phyloP scores from a whole-genome alignment of 2,113 vertebrate genomes.

The Percopsis transmontana region DNA sequence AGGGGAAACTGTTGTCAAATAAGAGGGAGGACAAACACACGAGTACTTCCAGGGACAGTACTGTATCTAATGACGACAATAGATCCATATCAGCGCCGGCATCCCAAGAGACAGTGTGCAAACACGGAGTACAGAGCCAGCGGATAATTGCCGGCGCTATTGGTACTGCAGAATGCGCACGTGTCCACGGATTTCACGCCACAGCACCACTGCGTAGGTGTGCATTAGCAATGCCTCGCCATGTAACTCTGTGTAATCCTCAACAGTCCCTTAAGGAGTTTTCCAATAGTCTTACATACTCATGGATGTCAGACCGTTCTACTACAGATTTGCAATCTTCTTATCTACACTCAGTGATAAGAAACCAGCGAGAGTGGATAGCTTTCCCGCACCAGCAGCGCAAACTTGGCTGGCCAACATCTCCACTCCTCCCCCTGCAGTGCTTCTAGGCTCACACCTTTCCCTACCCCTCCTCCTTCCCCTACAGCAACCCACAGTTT shows the following conservation, averaged over 20 bases:
- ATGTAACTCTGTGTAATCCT: conserved; percentile 51
- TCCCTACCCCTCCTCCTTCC: too few relatives aligned
- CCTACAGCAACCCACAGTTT: too few relatives aligned
- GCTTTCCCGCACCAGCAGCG: too few relatives aligned
- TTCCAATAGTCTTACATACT: conserved; percentile 19
- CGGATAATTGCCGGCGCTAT: conserved; percentile 66
- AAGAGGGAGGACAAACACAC: conserved; percentile 64
- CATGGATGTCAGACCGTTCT: conserved; percentile 37
- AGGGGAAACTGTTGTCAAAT: conserved; percentile 67
- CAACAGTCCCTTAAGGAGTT: conserved; percentile 48
- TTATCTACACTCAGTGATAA: conserved; percentile 18
- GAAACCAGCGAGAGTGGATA: neutral
- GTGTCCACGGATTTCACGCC: conserved; percentile 54
- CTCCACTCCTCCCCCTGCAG: too few relatives aligned
- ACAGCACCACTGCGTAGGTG: conserved; percentile 59
- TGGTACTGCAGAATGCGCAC: conserved; percentile 43
- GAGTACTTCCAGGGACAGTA: conserved; percentile 59
- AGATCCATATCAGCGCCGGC: conserved; percentile 69
- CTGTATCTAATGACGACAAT: conserved; percentile 69
- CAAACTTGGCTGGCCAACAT: conserved; percentile 2
- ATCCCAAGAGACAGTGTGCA: conserved; percentile 51
- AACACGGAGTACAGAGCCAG: conserved; percentile 58
- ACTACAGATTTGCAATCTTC: conserved; percentile 16
- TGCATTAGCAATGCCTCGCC: conserved; percentile 55
- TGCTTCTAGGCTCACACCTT: too few relatives aligned